phyloP scores from a whole-genome alignment of 2,113 vertebrate species.

The Noturus placidus region DNA sequence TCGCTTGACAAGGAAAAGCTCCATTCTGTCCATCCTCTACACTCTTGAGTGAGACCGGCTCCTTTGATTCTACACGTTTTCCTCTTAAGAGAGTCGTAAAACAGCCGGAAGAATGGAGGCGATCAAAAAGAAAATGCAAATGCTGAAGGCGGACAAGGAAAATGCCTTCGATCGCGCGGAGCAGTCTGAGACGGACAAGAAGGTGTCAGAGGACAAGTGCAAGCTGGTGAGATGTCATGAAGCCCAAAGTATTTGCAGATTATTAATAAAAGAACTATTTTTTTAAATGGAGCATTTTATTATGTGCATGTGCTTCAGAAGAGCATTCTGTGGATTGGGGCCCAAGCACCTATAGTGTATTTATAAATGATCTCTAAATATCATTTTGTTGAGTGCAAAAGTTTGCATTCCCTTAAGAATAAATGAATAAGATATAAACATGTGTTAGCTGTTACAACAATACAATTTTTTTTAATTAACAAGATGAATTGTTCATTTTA shows the following conservation, averaged over 20 bases:
- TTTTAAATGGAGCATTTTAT: neutral
- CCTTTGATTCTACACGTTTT: neutral
- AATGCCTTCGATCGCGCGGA: constrained; percentile 91
- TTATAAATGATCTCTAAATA: neutral
- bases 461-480: neutral
- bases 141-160: constrained; percentile 95
- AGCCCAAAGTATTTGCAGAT: neutral
- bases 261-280: neutral
- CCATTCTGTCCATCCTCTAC: constrained; percentile 1
- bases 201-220: constrained; percentile 87
- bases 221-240: constrained; percentile 77
- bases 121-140: constrained; percentile 99
- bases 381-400: neutral
- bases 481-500: neutral
- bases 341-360: neutral
- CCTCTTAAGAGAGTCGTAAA: constrained; percentile 18
- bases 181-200: constrained; percentile 88
- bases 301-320: neutral
- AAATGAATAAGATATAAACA: neutral
- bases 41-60: constrained; percentile 19
- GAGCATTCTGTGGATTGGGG: neutral
- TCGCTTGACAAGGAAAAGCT: constrained; percentile 1
- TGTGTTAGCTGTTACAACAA: neutral
- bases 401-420: neutral
- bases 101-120: constrained; percentile 83